Conservation (phyloP, 2,888 invertebrate species). For the Lasioglossum figueresi region DNA sequence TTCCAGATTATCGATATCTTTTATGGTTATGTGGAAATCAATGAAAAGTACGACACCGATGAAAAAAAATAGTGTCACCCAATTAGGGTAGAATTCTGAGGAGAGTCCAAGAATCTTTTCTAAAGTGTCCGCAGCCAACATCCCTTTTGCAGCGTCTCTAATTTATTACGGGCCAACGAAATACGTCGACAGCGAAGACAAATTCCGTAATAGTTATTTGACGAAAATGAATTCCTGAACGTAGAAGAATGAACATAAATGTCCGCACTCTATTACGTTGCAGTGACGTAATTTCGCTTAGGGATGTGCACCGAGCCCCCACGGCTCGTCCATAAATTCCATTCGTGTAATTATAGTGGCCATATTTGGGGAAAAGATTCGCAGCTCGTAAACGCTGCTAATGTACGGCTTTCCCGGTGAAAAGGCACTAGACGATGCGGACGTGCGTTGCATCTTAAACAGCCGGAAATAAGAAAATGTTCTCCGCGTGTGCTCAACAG, state of each 20-base stretch:
- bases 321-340: constrained; percentile 49
- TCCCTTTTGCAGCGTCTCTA: background rate
- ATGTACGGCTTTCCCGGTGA: constrained; percentile 2
- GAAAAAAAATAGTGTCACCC: background rate
- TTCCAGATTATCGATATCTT: background rate
- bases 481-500: background rate
- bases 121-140: background rate
- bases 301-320: constrained; percentile 26
- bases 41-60: too few species aligned
- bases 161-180: background rate
- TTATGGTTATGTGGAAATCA: background rate
- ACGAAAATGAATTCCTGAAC: background rate
- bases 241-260: constrained; percentile 1
- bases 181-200: background rate
- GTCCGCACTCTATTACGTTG: constrained; percentile 5
- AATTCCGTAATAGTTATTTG: background rate
- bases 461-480: background rate
- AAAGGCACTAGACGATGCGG: background rate
- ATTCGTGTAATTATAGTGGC: constrained; percentile 45
- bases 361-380: constrained; percentile 46
- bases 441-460: constrained; percentile 5
- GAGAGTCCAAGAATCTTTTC: background rate
- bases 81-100: background rate
- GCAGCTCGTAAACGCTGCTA: constrained; percentile 24
- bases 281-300: constrained; percentile 50